A percentile compares a stretch with the other conserved stretches of the same genome.
Conservation (phyloP, 2,113 vertebrate genomes). For the Pundamilia nyererei region DNA sequence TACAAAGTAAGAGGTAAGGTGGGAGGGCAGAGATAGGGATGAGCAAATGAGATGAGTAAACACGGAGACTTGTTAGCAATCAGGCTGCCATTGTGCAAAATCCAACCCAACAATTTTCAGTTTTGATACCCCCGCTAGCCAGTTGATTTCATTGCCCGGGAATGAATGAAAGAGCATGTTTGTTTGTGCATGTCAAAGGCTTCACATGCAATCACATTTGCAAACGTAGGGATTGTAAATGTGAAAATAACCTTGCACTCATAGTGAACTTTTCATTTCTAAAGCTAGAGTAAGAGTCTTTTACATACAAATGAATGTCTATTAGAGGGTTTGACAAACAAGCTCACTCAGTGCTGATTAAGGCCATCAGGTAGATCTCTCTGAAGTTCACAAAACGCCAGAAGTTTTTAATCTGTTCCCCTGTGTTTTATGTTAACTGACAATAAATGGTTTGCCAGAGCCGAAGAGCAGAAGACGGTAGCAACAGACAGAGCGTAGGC, state of each 20-base stretch:
- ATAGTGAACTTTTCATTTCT: neutral
- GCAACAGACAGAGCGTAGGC: neutral
- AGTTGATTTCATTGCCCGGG: neutral
- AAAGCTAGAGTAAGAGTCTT: neutral
- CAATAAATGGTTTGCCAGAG: neutral
- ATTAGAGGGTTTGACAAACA: neutral
- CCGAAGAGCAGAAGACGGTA: neutral
- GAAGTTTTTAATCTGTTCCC: neutral
- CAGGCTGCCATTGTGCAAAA: constrained; percentile 26
- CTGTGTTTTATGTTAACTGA: neutral
- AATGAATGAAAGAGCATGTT: neutral
- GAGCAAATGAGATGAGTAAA: neutral
- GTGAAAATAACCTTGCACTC: neutral
- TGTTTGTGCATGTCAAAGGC: neutral
- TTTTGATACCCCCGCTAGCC: neutral
- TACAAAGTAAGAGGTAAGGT: neutral
- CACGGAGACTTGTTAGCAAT: neutral
- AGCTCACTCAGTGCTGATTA: neutral
- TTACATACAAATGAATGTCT: neutral
- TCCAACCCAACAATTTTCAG: constrained; percentile 11
- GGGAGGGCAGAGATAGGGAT: neutral
- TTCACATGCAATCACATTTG: neutral
- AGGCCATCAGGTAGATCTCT: neutral
- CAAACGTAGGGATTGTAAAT: neutral
- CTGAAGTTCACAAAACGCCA: neutral